These are phyloP conservation scores for Zaprionus camerounensis DNA, from an alignment of 1,140 invertebrate genomes.

Conservation along the genomic window DNA sequence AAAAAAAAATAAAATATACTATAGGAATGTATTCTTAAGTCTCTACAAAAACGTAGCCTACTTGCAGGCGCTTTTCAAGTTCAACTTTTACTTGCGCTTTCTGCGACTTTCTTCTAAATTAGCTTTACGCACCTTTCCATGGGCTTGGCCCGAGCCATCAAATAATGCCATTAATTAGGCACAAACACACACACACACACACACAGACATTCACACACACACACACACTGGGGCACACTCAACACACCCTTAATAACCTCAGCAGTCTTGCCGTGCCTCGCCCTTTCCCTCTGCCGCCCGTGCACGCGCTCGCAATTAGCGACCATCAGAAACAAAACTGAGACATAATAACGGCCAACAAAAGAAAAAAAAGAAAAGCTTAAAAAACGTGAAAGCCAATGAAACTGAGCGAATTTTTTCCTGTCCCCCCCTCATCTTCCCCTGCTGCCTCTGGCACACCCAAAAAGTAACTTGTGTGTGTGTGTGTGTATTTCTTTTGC, in stretches of 20 bases:
- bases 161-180: conserved; percentile 80
- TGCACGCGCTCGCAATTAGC: conserved; percentile 62
- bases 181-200: conserved; percentile 48
- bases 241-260: conserved; percentile 47
- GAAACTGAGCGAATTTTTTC: conserved; percentile 42
- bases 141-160: conserved; percentile 60
- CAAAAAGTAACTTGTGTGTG: conserved; percentile 33
- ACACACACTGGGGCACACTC: conserved; percentile 20
- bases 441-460: conserved; percentile 31
- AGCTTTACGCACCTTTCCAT: conserved; percentile 44
- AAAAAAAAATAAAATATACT: too few species aligned
- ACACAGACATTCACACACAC: conserved; percentile 2
- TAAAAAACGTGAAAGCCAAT: conserved; percentile 50
- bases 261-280: background rate
- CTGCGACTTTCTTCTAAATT: conserved; percentile 44
- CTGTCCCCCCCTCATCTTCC: background rate
- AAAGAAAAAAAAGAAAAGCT: conserved; percentile 39
- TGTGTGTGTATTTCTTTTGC: conserved; percentile 21
- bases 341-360: conserved; percentile 62
- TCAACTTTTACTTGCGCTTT: conserved; percentile 23
- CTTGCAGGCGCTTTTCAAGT: conserved; percentile 42
- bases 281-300: conserved; percentile 5
- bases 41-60: conserved; percentile 36
- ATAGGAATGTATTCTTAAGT: too few species aligned
- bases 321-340: conserved; percentile 72